Evolutionary conservation across 2,113 vertebrate genomes (phyloP).

Genomic region (Aix galericulata): DNA sequence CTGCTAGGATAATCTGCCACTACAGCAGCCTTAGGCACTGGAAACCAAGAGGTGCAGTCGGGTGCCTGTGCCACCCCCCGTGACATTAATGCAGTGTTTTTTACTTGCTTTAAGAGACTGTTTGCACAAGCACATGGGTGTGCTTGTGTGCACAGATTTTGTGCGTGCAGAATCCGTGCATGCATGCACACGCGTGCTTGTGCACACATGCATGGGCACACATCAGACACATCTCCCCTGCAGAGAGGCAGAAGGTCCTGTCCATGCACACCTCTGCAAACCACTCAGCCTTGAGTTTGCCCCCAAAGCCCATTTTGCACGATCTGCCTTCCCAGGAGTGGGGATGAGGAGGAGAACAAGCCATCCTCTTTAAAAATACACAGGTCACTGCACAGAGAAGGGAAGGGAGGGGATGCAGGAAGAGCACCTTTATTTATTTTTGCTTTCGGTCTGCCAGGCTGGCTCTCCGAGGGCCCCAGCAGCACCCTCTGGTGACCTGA

Average conservation of each 20-base stretch:
- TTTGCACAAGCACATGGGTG: background rate
- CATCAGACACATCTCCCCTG: background rate
- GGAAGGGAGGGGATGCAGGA: accelerated
- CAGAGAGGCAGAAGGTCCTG: background rate
- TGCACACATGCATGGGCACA: accelerated
- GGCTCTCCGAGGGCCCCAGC: constrained; percentile 1
- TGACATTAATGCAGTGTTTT: background rate
- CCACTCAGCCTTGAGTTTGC: background rate
- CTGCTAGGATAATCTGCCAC: background rate
- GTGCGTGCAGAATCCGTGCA: too few relatives aligned
- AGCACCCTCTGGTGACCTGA: constrained; percentile 55
- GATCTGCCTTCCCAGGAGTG: background rate
- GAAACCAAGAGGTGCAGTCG: background rate
- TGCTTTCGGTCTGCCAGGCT: background rate
- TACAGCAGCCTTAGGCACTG: background rate
- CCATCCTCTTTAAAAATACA: background rate
- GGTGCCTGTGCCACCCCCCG: background rate
- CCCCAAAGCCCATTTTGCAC: background rate
- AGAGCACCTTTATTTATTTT: background rate
- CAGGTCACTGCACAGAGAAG: accelerated
- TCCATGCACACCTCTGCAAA: accelerated
- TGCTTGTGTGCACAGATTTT: too few relatives aligned
- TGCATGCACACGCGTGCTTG: background rate
- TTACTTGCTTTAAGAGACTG: background rate
- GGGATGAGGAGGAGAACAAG: background rate